These are phyloP conservation scores for Macrobrachium nipponense DNA, from an alignment of 1,140 invertebrate species.

Conservation along the genomic window DNA sequence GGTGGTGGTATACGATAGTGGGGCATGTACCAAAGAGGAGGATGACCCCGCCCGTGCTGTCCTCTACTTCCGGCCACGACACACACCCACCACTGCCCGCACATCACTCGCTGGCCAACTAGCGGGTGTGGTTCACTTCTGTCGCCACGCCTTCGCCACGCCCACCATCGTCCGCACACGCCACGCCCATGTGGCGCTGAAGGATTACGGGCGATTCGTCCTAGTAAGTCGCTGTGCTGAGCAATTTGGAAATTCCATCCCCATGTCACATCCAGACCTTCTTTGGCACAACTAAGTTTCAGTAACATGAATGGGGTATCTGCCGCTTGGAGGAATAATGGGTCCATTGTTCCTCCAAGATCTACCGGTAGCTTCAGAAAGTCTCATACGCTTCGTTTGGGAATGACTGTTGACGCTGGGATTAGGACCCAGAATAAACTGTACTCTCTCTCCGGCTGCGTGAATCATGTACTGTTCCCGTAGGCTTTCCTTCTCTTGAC, in stretches of 20 bases:
- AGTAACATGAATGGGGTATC: too few species aligned
- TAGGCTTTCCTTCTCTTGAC: too few species aligned
- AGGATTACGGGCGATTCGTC: slow-evolving; percentile 47
- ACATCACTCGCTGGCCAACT: slow-evolving; percentile 50
- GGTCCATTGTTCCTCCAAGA: too few species aligned
- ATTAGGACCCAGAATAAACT: too few species aligned
- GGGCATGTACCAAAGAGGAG: slow-evolving; percentile 40
- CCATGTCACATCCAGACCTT: not conserved
- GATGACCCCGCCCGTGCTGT: slow-evolving; percentile 51
- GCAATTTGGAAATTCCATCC: not conserved
- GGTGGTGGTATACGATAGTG: slow-evolving; percentile 45
- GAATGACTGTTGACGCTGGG: too few species aligned
- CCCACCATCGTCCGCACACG: slow-evolving; percentile 45
- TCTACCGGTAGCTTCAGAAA: too few species aligned
- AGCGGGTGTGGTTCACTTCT: slow-evolving; percentile 53
- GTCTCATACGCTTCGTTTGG: too few species aligned
- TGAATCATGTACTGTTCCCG: too few species aligned
- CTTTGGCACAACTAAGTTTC: not conserved
- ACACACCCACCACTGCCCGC: slow-evolving; percentile 55
- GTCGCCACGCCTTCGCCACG: slow-evolving; percentile 51
- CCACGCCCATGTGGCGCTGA: slow-evolving; percentile 48
- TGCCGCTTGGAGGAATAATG: too few species aligned
- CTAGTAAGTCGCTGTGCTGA: slow-evolving; percentile 13
- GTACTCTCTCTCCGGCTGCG: too few species aligned
- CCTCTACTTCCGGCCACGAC: slow-evolving; percentile 53